phyloP scores from a whole-genome alignment of 2,888 invertebrate species.

The Brachyopa scutellaris region DNA sequence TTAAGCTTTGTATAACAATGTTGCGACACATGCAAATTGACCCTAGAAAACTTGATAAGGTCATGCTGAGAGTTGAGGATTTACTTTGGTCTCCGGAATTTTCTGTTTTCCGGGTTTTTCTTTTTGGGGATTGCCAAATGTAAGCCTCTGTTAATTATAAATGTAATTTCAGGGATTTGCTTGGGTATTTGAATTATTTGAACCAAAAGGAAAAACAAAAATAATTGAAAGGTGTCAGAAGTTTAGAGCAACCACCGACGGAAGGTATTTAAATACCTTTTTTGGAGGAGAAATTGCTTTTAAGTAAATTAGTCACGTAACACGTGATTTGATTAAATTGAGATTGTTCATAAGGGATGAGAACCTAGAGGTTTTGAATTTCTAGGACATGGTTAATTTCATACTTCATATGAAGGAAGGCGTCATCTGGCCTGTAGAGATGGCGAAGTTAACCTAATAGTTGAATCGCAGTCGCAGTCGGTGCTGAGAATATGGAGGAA shows the following conservation, averaged over 20 bases:
- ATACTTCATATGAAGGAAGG: too few species aligned
- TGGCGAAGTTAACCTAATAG: too few species aligned
- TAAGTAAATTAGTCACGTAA: too few species aligned
- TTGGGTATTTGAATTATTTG: conserved; percentile 6
- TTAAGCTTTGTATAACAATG: conserved; percentile 31
- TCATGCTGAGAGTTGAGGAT: conserved; percentile 12
- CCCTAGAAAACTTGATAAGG: conserved; percentile 44
- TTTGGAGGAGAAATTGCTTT: background rate
- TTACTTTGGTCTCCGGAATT: background rate
- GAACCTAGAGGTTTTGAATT: too few species aligned
- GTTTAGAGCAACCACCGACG: background rate
- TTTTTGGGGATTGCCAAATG: background rate
- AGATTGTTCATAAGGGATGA: too few species aligned
- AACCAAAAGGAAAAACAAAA: too few species aligned
- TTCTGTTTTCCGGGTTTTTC: conserved; percentile 1
- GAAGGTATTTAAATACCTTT: too few species aligned
- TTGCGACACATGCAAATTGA: conserved; percentile 41
- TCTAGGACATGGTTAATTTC: too few species aligned
- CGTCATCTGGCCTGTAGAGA: too few species aligned
- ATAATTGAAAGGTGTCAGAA: conserved; percentile 22
- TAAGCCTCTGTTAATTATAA: conserved; percentile 51
- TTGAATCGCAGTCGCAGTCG: too few species aligned
- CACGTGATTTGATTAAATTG: too few species aligned
- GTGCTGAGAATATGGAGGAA: too few species aligned
- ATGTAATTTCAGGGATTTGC: conserved; percentile 30